phyloP scores from a whole-genome alignment of 2,888 invertebrate species.

The Endomychus coccineus region DNA sequence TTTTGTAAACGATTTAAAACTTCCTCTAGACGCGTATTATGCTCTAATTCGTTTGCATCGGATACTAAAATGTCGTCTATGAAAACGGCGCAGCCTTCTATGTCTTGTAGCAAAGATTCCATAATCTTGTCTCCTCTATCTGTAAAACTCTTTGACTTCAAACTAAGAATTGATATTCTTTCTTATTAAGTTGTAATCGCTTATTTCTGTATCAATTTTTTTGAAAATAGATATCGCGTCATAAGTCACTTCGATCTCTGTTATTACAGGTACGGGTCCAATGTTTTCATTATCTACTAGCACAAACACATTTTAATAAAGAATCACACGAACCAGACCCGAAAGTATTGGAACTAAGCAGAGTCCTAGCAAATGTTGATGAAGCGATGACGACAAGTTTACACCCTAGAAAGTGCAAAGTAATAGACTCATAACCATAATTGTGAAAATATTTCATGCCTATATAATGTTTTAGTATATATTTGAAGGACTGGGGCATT shows the following conservation, averaged over 20 bases:
- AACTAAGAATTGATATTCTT: no score
- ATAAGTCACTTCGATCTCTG: background rate
- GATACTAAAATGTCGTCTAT: no score
- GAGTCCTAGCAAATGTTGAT: constrained; percentile 69
- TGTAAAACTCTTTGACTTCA: no score
- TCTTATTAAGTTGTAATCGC: no score
- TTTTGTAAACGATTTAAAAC: no score
- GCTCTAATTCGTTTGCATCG: no score
- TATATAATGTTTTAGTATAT: constrained; percentile 63
- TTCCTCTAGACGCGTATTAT: no score
- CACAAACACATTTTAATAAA: constrained; percentile 48
- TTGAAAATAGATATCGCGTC: no score
- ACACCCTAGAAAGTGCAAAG: constrained; percentile 70
- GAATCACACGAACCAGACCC: constrained; percentile 72
- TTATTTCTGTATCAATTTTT: no score
- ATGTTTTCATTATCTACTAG: constrained; percentile 84
- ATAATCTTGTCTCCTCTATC: no score
- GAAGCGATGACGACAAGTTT: constrained; percentile 68
- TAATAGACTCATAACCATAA: constrained; percentile 35
- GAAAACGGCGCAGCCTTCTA: no score
- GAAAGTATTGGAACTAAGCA: constrained; percentile 68
- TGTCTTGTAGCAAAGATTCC: no score
- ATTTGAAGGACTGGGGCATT: constrained; percentile 78
- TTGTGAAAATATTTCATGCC: background rate
- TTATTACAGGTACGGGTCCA: constrained; percentile 71